phyloP scores from a whole-genome alignment of 2,113 vertebrate species.

The Ptilonorhynchus violaceus region DNA sequence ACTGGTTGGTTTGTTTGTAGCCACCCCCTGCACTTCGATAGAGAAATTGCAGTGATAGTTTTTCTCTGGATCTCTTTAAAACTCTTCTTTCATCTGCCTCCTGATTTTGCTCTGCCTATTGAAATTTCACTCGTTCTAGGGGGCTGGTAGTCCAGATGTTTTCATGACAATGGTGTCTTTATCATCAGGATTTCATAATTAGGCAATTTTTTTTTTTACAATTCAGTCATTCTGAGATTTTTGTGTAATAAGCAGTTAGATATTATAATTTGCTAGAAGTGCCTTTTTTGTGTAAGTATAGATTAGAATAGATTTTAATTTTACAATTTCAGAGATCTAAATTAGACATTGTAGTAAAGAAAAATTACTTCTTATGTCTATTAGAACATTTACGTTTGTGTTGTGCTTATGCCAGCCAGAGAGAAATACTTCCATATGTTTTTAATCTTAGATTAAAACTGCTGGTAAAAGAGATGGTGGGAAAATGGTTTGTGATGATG shows the following conservation, averaged over 20 bases:
- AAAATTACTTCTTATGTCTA: slow-evolving; percentile 13
- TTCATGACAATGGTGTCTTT: slow-evolving; percentile 48
- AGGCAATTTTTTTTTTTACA: slow-evolving; percentile 56
- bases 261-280: slow-evolving; percentile 27
- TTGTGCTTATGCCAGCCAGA: not conserved
- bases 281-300: not conserved
- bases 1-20: not conserved
- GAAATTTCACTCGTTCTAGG: slow-evolving; percentile 9
- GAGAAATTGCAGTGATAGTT: not conserved
- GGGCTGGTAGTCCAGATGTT: slow-evolving; percentile 47
- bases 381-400: not conserved
- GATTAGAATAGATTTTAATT: slow-evolving; percentile 54
- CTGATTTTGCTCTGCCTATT: slow-evolving; percentile 11
- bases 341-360: slow-evolving; percentile 41
- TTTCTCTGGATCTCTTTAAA: slow-evolving; percentile 1
- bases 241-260: slow-evolving; percentile 40
- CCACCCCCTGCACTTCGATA: not conserved
- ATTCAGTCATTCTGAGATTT: slow-evolving; percentile 12
- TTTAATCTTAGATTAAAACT: slow-evolving; percentile 30
- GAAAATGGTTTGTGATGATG: not conserved
- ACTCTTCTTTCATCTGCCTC: not conserved
- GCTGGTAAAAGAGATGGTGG: not conserved
- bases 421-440: slow-evolving; percentile 4
- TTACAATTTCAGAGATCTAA: slow-evolving; percentile 40
- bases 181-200: slow-evolving; percentile 40